phyloP scores from a whole-genome alignment of 1,140 invertebrate species.

The Mizuhopecten yessoensis region DNA sequence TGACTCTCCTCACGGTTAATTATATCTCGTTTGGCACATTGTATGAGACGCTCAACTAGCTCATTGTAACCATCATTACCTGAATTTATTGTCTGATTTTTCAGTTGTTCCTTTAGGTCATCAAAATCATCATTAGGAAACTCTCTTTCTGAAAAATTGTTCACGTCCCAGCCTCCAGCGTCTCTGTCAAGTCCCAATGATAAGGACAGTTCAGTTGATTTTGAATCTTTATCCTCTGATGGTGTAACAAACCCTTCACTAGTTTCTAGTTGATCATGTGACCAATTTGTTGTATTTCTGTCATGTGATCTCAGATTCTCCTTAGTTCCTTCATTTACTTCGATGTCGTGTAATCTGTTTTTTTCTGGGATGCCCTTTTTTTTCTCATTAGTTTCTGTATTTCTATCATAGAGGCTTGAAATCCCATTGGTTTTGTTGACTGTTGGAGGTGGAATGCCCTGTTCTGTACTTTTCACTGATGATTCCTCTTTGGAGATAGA shows the following conservation, averaged over 20 bases:
- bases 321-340: not conserved
- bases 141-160: not conserved
- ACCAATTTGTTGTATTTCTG: too few relatives aligned
- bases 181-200: not conserved
- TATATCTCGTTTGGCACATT: constrained; percentile 59
- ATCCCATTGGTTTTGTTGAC: not conserved
- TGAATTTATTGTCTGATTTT: not conserved
- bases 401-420: not conserved
- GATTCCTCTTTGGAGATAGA: not conserved
- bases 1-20: constrained; percentile 50
- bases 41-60: constrained; percentile 55
- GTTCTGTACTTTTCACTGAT: constrained; percentile 2
- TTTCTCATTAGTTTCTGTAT: not conserved
- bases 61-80: constrained; percentile 56
- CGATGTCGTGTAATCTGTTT: not conserved
- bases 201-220: not conserved
- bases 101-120: not conserved
- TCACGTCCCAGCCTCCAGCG: not conserved
- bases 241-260: too few relatives aligned
- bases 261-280: too few relatives aligned
- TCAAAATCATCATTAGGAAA: not conserved
- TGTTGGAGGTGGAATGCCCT: not conserved
- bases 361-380: too few relatives aligned
- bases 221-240: too few relatives aligned
- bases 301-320: not conserved